A percentile compares a stretch with the other conserved stretches of the same genome.
Conservation (phyloP, 2,888 invertebrate genomes). For the Spialia ferax region DNA sequence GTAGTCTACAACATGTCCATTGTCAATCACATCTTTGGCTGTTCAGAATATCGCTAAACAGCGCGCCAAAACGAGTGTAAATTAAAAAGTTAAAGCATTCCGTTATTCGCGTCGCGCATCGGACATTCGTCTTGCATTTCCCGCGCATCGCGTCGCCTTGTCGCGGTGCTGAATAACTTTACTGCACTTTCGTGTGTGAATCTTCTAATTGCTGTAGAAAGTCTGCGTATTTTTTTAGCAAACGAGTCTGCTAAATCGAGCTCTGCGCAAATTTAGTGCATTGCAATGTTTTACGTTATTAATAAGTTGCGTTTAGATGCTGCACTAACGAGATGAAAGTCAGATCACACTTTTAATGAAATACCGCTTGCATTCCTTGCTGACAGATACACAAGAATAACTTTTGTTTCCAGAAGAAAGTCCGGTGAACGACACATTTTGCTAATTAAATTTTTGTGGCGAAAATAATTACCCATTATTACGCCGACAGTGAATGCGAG, state of each 20-base stretch:
- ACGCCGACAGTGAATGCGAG: conserved; percentile 35
- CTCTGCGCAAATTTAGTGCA: conserved; percentile 73
- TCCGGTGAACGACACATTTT: conserved; percentile 44
- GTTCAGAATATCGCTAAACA: conserved; percentile 26
- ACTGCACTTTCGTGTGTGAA: conserved; percentile 79
- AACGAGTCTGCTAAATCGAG: conserved; percentile 59
- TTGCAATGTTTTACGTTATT: conserved; percentile 60
- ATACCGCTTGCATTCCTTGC: conserved; percentile 66
- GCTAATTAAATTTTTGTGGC: conserved; percentile 53
- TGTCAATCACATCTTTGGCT: conserved; percentile 14
- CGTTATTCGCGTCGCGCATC: conserved; percentile 44
- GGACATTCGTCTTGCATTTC: conserved; percentile 55
- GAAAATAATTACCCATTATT: conserved; percentile 49
- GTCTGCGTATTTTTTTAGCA: conserved; percentile 71
- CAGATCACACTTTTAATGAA: conserved; percentile 69
- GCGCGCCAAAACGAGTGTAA: conserved; percentile 45
- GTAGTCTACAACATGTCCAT: neutral
- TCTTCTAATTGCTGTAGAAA: conserved; percentile 84
- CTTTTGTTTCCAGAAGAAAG: conserved; percentile 50
- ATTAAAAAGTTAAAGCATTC: conserved; percentile 51
- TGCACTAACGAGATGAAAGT: conserved; percentile 82
- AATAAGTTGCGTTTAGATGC: conserved; percentile 67
- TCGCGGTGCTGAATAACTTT: conserved; percentile 56
- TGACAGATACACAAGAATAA: conserved; percentile 33
- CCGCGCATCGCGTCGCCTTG: conserved; percentile 51